Evolutionary conservation across 1,140 invertebrate species (phyloP).

Genomic region (Solenopsis invicta): DNA sequence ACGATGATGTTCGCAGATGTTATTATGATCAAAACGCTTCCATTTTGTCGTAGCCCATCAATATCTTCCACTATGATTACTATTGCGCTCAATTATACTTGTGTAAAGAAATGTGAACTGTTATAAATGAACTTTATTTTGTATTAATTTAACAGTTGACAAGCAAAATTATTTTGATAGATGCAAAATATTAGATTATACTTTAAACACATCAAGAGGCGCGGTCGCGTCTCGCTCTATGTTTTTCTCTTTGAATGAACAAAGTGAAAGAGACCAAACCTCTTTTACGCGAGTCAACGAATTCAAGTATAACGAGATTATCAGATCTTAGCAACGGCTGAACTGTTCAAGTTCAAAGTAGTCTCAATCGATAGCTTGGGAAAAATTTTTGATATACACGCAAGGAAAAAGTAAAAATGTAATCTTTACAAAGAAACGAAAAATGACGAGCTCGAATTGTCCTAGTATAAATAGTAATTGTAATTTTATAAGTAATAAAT

Average conservation of each 20-base stretch:
- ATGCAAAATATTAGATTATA: not conserved
- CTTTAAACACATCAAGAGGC: not conserved
- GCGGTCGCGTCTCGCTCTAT: too few relatives aligned
- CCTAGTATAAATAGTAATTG: not conserved
- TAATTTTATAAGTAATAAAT: slow-evolving; percentile 17
- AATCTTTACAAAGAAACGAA: not conserved
- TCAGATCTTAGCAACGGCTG: too few relatives aligned
- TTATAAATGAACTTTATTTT: slow-evolving; percentile 15
- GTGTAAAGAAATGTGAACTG: not conserved
- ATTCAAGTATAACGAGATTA: too few relatives aligned
- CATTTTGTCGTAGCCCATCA: slow-evolving; percentile 7
- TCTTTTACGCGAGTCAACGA: too few relatives aligned
- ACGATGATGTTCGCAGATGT: slow-evolving; percentile 77
- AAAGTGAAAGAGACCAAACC: too few relatives aligned
- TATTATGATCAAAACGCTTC: slow-evolving; percentile 17
- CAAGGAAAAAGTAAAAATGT: not conserved
- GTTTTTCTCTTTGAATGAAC: too few relatives aligned
- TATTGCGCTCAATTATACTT: not conserved
- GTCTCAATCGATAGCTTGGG: too few relatives aligned
- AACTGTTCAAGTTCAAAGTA: too few relatives aligned
- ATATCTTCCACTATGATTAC: slow-evolving; percentile 1
- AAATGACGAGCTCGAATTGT: not conserved
- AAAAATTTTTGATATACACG: not conserved
- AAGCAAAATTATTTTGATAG: not conserved
- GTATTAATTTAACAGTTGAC: not conserved